A percentile compares a stretch with the other conserved stretches of the same genome.
These are phyloP conservation scores for Dinothrombium tinctorium DNA, from an alignment of 1,140 invertebrate species.

Conservation along the genomic window DNA sequence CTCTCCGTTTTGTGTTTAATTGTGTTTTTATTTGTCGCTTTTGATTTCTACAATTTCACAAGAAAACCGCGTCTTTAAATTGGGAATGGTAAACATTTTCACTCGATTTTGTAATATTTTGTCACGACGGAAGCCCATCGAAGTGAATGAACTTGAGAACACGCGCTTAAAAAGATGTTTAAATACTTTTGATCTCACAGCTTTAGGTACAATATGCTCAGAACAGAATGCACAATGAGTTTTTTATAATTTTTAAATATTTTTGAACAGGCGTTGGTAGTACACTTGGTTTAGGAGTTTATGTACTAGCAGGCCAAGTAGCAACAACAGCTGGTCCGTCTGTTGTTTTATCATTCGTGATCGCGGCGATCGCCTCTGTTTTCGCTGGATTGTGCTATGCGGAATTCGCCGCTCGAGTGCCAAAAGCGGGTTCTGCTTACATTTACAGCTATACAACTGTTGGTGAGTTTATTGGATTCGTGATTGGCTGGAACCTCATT, in stretches of 20 bases:
- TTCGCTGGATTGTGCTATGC: constrained; percentile 40
- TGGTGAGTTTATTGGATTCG: constrained; percentile 38
- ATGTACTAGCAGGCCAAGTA: constrained; percentile 59
- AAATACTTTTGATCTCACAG: constrained; percentile 46
- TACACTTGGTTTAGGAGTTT: constrained; percentile 72
- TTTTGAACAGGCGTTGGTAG: constrained; percentile 38
- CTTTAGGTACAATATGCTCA: constrained; percentile 24
- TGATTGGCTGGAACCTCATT: constrained; percentile 65
- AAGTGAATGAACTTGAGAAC: neutral
- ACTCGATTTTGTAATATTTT: too few relatives aligned
- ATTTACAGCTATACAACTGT: constrained; percentile 56
- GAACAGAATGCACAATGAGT: neutral
- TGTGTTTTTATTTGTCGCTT: too few relatives aligned
- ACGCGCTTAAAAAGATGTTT: constrained; percentile 40
- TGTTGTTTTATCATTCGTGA: constrained; percentile 50
- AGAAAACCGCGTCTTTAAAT: too few relatives aligned
- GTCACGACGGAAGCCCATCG: neutral
- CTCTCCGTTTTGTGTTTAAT: too few relatives aligned
- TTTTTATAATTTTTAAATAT: neutral
- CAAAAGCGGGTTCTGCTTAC: constrained; percentile 34
- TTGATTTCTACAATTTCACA: too few relatives aligned
- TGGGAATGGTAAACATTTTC: too few relatives aligned
- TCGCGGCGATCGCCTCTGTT: constrained; percentile 63
- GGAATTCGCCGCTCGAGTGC: constrained; percentile 89
- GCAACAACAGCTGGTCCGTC: constrained; percentile 63